A percentile compares a stretch with the other conserved stretches of the same genome.
Evolutionary conservation across 2,797 vertebrate genomes (phyloP).

Genomic region (Phrynocephalus guinanensis): DNA sequence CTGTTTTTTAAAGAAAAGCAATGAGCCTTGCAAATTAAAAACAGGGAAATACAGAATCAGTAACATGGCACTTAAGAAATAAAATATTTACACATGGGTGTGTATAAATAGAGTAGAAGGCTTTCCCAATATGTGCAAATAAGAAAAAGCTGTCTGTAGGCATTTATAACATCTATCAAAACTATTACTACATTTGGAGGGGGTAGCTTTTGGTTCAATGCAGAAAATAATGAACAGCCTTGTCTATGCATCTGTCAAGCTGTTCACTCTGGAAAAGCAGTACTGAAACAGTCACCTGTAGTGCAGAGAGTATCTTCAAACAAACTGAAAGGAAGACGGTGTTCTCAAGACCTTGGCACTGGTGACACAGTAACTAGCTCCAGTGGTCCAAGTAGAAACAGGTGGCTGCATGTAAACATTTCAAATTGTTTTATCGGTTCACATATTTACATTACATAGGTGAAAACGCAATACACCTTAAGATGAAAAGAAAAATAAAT

Average conservation of each 20-base stretch:
- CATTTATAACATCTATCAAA: no score
- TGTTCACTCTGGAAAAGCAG: background rate
- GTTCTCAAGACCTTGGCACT: conserved; percentile 48
- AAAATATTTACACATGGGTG: background rate
- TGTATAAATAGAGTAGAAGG: background rate
- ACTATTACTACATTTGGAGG: no score
- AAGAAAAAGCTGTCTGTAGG: background rate
- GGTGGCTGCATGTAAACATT: conserved; percentile 51
- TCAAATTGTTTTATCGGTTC: conserved; percentile 23
- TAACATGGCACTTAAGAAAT: background rate
- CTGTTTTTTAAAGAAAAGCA: background rate
- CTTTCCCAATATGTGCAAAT: background rate
- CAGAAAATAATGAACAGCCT: no score
- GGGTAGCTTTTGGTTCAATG: no score
- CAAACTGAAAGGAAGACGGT: conserved; percentile 34
- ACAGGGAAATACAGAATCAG: background rate
- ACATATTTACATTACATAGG: conserved; percentile 17
- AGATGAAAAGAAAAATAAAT: background rate
- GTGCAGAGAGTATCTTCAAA: conserved; percentile 68
- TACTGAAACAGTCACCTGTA: conserved; percentile 32
- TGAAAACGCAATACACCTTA: conserved; percentile 53
- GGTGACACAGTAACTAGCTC: conserved; percentile 72
- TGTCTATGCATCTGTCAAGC: no score
- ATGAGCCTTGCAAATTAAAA: background rate
- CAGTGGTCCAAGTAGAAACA: conserved; percentile 62